Percentiles rank a stretch among this genome's conserved stretches.
Evolutionary conservation across 2,888 invertebrate genomes (phyloP).

Genomic region (Callimorpha dominula): DNA sequence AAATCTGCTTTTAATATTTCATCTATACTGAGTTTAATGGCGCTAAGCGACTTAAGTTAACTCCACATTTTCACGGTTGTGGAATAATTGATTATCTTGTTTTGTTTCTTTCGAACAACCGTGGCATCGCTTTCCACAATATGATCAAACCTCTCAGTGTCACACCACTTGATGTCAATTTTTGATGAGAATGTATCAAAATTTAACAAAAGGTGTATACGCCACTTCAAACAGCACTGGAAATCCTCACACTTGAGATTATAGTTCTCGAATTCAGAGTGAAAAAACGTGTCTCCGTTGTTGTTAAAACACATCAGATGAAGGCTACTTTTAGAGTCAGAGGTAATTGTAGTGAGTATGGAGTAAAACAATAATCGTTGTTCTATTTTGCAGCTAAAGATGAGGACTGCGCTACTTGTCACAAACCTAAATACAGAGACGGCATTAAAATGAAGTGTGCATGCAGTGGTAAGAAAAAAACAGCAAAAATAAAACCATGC

Average conservation of each 20-base stretch:
- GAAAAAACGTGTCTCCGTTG: neutral
- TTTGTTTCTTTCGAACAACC: too few species aligned
- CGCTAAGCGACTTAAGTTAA: too few species aligned
- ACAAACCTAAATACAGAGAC: conserved; percentile 7
- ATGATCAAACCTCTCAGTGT: too few species aligned
- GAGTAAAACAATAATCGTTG: neutral
- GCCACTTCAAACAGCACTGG: too few species aligned
- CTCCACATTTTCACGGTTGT: too few species aligned
- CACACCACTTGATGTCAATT: too few species aligned
- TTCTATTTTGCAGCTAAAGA: conserved; percentile 8
- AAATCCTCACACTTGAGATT: neutral
- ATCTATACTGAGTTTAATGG: too few species aligned
- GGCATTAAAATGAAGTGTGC: conserved; percentile 10
- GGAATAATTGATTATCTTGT: too few species aligned
- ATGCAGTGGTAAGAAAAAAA: conserved; percentile 26
- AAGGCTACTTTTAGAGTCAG: neutral
- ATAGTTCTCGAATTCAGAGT: neutral
- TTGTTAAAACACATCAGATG: neutral
- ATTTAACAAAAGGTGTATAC: too few species aligned
- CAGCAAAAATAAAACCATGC: conserved; percentile 19
- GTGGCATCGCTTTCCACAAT: too few species aligned
- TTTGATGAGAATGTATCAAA: too few species aligned
- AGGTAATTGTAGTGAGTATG: neutral
- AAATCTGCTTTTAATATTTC: too few species aligned
- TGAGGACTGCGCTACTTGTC: conserved; percentile 2